Evolutionary conservation across 2,888 invertebrate species (phyloP).

Genomic region (Dryococelus australis): DNA sequence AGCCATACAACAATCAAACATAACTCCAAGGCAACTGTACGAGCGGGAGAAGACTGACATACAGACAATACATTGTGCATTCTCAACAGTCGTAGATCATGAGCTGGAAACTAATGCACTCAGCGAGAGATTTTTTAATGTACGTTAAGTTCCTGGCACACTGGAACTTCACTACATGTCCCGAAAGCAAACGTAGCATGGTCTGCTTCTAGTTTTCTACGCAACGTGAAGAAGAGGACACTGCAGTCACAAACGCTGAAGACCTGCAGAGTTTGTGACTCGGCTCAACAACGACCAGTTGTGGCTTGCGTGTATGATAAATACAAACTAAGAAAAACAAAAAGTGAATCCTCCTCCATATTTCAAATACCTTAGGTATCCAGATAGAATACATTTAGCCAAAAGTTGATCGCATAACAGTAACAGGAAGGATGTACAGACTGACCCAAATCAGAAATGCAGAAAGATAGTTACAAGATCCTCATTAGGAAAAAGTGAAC

Average conservation of each 20-base stretch:
- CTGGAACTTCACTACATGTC: neutral
- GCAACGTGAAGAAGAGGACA: neutral
- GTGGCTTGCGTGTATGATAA: neutral
- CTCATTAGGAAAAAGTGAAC: neutral
- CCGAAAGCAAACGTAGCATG: conserved; percentile 1
- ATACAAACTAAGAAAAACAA: neutral
- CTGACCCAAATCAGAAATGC: neutral
- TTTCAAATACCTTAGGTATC: neutral
- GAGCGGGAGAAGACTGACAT: no score
- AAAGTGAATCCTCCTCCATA: neutral
- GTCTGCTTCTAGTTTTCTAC: neutral
- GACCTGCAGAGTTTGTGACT: neutral
- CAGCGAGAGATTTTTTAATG: no score
- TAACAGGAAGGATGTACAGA: neutral
- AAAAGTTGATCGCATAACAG: neutral
- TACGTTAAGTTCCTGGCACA: neutral
- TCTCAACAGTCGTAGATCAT: no score
- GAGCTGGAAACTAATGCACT: no score
- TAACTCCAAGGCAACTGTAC: no score
- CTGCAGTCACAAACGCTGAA: neutral
- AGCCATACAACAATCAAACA: no score
- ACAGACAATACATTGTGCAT: no score
- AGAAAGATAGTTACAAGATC: neutral
- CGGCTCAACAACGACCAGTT: neutral
- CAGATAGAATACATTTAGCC: neutral